A percentile compares a stretch with the other conserved stretches of the same genome.
These are phyloP conservation scores for Apostichopus californicus DNA, from an alignment of 35 echinoderm and acorn worm species.

Conservation along the genomic window DNA sequence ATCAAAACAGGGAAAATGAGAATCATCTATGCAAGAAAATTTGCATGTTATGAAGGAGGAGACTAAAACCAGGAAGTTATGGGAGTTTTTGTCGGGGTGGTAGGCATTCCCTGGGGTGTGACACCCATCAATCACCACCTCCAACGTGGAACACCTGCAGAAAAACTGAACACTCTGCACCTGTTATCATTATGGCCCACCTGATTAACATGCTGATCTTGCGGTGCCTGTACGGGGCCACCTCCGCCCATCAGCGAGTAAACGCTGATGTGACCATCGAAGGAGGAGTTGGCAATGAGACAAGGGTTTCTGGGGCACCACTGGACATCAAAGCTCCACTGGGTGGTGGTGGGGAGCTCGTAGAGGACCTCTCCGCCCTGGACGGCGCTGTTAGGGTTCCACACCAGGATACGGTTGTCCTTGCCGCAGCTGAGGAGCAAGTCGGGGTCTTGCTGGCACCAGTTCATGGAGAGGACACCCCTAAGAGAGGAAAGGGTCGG, in stretches of 20 bases:
- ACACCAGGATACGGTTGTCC: constrained; percentile 95
- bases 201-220: constrained; percentile 67
- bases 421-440: constrained; percentile 97
- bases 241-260: constrained; percentile 92
- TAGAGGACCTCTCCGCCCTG: constrained; percentile 90
- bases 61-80: too few relatives aligned
- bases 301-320: constrained; percentile 96
- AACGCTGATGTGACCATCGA: constrained; percentile 90
- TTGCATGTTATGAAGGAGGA: too few relatives aligned
- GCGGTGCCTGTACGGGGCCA: constrained; percentile 24
- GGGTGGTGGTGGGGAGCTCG: constrained; percentile 90
- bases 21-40: too few relatives aligned
- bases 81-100: too few relatives aligned
- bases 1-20: too few relatives aligned
- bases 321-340: constrained; percentile 99
- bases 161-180: too few relatives aligned
- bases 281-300: constrained; percentile 83
- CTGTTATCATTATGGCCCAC: neutral
- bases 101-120: too few relatives aligned
- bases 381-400: constrained; percentile 97
- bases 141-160: too few relatives aligned
- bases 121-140: too few relatives aligned
- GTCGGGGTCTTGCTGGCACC: constrained; percentile 96
- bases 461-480: constrained; percentile 90
- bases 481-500: constrained; percentile 43